Base-by-base conservation (phyloP, 2,113 vertebrate genomes). In the Vidua chalybeata region DNA sequence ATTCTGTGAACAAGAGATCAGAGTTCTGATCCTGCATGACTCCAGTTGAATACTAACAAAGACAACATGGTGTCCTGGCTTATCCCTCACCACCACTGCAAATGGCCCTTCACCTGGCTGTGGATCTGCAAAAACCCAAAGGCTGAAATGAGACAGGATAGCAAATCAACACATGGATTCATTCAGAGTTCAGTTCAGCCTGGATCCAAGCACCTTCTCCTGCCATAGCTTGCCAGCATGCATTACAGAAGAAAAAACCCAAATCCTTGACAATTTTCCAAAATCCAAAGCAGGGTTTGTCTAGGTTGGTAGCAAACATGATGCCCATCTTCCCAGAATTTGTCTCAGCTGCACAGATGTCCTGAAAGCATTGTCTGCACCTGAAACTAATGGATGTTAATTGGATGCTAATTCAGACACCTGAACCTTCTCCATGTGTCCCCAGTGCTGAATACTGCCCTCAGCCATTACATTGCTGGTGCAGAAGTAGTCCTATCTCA, bases 101-200 rank as follows among this genome's bases (percentile, higher is more conserved):
- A 61, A 61, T 0, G 3, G 84, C 43, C 71, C 78, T 37, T 93
- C 75, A 28, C 48, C 71, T 56, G 75, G 82, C 72, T 68, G 61
- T 21, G 39, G 69, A 94, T 68, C 85, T 92, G 67, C 72, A 86
- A 85, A 94, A 88, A 30, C 93, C 28, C 92, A 59, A 49, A 26
- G 48, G 28, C 18, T 88, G 35, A 26, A 77, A 92, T 1, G 37
- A 84, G 79, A 78, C n/a, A 30, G 33, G 87, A 84, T 1, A 84
- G 75, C 30, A 90, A 93, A 87, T 86, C 43, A 77, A 56, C 26
- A 20, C 67, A 55, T 63, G 68, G 74, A 74, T 71, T 74, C 43
- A 39, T 67, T 63, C 43, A 84, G 84, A 80, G n/a, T 27, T 85
- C 80, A 74, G 67, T 55, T 80, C 87, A 86, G 37, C 64, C 67